Conservation (phyloP, 1,140 invertebrate species). For the Calosoma granatense region DNA sequence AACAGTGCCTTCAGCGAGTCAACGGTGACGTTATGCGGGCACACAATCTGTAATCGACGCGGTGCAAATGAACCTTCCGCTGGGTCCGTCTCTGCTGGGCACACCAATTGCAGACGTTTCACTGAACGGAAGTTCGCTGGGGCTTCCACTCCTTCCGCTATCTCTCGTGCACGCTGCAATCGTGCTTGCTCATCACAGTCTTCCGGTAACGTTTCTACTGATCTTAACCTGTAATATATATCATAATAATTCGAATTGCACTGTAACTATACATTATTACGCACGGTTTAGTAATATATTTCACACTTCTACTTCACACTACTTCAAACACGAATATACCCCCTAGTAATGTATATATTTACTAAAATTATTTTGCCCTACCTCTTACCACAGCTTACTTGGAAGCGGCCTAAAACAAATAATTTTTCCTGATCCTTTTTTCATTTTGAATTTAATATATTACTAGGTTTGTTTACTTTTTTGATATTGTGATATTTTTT, state of each 20-base stretch:
- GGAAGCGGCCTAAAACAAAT: too few species aligned
- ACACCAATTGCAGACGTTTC: conserved; percentile 33
- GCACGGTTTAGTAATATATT: too few species aligned
- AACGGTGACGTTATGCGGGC: conserved; percentile 47
- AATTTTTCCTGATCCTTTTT: too few species aligned
- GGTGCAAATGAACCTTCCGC: conserved; percentile 12
- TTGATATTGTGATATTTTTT: too few species aligned
- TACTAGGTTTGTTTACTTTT: too few species aligned
- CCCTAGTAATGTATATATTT: too few species aligned
- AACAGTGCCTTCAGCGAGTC: conserved; percentile 49
- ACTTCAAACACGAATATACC: too few species aligned
- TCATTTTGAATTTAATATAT: too few species aligned
- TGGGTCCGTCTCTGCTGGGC: conserved; percentile 15
- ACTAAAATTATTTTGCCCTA: too few species aligned
- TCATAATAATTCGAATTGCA: conserved; percentile 9
- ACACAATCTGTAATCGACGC: conserved; percentile 37
- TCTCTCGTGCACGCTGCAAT: conserved; percentile 59
- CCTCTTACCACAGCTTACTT: too few species aligned
- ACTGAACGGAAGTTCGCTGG: conserved; percentile 47
- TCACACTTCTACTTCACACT: too few species aligned
- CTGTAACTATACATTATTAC: not conserved
- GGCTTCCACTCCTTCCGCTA: conserved; percentile 64
- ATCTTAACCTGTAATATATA: conserved; percentile 19
- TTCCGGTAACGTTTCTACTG: conserved; percentile 29
- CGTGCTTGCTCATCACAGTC: conserved; percentile 64